Conservation (phyloP, 2,113 vertebrate species). For the Gnathonemus echidnorhynchus region DNA sequence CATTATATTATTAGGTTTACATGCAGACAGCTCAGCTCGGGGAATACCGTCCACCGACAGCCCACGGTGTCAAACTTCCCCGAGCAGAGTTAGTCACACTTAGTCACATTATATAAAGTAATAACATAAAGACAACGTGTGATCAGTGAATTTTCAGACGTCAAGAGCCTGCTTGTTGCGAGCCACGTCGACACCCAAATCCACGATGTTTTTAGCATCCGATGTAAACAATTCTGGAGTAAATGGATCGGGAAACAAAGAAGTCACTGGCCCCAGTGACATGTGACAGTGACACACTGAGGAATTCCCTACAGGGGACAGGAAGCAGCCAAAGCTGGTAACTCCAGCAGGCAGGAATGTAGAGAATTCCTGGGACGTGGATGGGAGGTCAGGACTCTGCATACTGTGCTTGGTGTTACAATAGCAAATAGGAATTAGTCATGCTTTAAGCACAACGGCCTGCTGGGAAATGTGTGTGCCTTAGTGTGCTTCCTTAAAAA, state of each 20-base stretch:
- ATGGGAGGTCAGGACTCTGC: not conserved
- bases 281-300: not conserved
- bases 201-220: not conserved
- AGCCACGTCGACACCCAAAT: not conserved
- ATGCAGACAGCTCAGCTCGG: not conserved
- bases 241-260: not conserved
- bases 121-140: not conserved
- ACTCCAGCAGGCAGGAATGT: constrained; percentile 9
- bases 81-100: not conserved
- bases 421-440: constrained; percentile 16
- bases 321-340: not conserved
- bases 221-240: not conserved
- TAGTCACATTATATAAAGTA: not conserved
- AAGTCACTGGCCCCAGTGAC: not conserved
- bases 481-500: not conserved
- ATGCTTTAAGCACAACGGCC: not conserved
- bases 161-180: not conserved
- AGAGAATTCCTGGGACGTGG: constrained; percentile 2
- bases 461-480: not conserved
- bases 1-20: not conserved
- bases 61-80: not conserved
- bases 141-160: not conserved
- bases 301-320: not conserved
- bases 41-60: not conserved
- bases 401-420: not conserved